These are phyloP conservation scores for Dromococcyx pavoninus DNA, from an alignment of 2,797 vertebrate genomes.

Conservation along the genomic window DNA sequence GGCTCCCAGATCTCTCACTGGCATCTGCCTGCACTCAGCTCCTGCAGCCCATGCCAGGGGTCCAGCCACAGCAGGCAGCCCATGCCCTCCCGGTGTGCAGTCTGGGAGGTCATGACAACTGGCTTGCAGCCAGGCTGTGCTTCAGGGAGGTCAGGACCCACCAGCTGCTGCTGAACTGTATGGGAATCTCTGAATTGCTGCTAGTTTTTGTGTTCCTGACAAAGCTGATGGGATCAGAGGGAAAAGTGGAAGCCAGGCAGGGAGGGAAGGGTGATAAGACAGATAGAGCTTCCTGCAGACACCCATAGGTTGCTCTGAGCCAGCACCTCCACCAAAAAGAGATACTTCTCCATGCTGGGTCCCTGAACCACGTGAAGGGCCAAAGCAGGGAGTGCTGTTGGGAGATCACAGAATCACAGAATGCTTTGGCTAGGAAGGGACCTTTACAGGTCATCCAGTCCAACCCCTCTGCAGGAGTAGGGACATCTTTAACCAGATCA, in stretches of 20 bases:
- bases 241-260: not conserved
- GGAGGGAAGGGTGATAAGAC: not conserved
- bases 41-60: not conserved
- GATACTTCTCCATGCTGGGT: not conserved
- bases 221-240: not conserved
- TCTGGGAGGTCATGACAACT: not conserved
- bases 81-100: not conserved
- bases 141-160: not conserved
- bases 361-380: accelerated
- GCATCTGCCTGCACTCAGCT: not conserved
- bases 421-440: not conserved
- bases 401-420: not conserved
- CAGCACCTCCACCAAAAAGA: not conserved
- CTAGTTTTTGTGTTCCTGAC: not conserved
- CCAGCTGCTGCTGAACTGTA: not conserved
- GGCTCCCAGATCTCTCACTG: not conserved
- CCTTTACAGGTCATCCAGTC: no score
- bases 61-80: not conserved
- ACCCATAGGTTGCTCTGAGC: not conserved
- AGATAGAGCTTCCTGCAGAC: not conserved
- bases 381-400: not conserved
- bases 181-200: not conserved
- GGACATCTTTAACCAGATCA: no score
- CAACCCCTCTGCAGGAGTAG: no score
- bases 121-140: not conserved